Evolutionary conservation across 2,888 invertebrate genomes (phyloP).

Genomic region (Tanytarsus gracilentus): DNA sequence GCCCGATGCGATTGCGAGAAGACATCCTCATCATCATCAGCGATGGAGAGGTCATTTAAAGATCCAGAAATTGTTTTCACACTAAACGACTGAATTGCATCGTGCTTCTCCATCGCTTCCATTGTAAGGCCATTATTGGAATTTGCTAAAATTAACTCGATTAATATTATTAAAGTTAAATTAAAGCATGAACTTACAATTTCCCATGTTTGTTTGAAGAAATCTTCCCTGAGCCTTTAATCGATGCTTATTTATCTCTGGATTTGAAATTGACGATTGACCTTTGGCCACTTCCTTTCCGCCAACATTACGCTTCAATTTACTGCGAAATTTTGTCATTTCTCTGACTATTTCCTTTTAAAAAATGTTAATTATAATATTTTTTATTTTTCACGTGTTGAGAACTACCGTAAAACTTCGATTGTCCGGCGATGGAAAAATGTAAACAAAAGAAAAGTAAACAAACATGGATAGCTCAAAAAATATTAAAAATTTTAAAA

Average conservation of each 20-base stretch:
- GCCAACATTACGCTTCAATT: conserved; percentile 65
- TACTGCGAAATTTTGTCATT: conserved; percentile 74
- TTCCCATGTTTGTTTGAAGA: conserved; percentile 66
- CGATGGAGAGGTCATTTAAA: conserved; percentile 48
- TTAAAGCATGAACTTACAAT: conserved; percentile 34
- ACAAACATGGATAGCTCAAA: background rate
- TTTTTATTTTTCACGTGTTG: background rate
- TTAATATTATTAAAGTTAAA: conserved; percentile 18
- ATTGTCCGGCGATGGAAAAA: too few relatives aligned
- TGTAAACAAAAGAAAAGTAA: background rate
- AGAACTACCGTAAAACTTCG: too few relatives aligned
- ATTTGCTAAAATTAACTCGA: conserved; percentile 31
- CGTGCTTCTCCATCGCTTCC: conserved; percentile 69
- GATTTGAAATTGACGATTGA: conserved; percentile 84
- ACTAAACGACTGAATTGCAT: conserved; percentile 56
- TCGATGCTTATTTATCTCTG: conserved; percentile 69
- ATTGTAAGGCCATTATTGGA: conserved; percentile 50
- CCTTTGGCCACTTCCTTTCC: conserved; percentile 86
- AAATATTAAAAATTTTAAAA: conserved; percentile 47
- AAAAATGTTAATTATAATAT: background rate
- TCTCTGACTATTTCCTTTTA: conserved; percentile 11
- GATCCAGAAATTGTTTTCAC: conserved; percentile 51
- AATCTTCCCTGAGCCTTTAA: conserved; percentile 74
- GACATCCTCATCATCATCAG: conserved; percentile 43
- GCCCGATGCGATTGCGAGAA: conserved; percentile 51